Evolutionary conservation across 2,888 invertebrate genomes (phyloP), one percentile per base, ranked within the genome.

Genomic region (Ormyrus thymus): DNA sequence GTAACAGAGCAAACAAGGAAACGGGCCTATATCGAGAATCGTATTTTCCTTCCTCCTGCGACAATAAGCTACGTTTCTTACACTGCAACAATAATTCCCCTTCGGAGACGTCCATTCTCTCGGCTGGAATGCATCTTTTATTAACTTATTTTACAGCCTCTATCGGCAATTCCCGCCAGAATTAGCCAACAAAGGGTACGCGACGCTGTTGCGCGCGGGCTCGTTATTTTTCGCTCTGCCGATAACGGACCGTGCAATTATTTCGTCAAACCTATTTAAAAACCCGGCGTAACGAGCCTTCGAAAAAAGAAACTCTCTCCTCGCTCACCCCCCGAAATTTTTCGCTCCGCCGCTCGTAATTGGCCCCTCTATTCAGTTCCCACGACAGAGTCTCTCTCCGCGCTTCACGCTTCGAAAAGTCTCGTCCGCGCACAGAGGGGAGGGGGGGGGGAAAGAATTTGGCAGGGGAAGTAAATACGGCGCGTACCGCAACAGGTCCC

Each of bases 181-280:
- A 29, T 29, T 29, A 29, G 29, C 29, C 29, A 29, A 29, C 29
- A 29, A 29, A 29, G 3, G 0, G 0, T 29, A 1, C 0, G 2
- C 29, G 29, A 29, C 29, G 1, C 2, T 3, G 29, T 29, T 29
- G 29, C 11, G 71, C 7, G 13, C 51, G 58, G 13, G 9, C 29
- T 29, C 29, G 29, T 53, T 43, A 61, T 71, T 71, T 71, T 45
- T 43, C 61, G 61, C 71, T 61, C 71, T 61, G 43, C 43, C 51
- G 61, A 71, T n/a, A 9, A 29, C 13, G 43, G 45, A 29, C 55
- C 4, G 29, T 29, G 3, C 29, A 29, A 29, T 29, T 29, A 29
- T 2, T 29, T 29, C 29, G 29, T 13, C 56, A 50, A 70, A 45
- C 56, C 69, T n/a, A 29, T 29, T 29, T 53, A 53, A 59, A 62